Evolutionary conservation across 2,113 vertebrate species (phyloP), one percentile per base, ranked within the genome.

Genomic region (Anser brachyrhynchus): DNA sequence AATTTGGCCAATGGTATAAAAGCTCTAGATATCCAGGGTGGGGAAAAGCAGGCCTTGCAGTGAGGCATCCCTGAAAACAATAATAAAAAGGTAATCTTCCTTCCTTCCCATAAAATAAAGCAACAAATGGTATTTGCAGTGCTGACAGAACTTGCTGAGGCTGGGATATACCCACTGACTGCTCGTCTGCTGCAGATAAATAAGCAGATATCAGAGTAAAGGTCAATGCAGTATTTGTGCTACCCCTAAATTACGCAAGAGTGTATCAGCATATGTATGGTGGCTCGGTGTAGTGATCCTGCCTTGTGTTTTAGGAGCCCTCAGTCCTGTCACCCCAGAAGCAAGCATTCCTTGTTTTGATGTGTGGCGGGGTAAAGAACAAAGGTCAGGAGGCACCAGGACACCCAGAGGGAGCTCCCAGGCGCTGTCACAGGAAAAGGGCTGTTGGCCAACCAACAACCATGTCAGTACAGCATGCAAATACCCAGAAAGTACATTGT

Each of bases 121-220:
- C 29, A 97, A 76, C 37, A 66, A 89, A 91, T 65, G 16, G 70
- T 84, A 67, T 97, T 73, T 89, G 66, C 86, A 44, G 52, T 87
- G 83, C 77, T 96, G 91, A 89, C 70, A 96, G 82, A 95, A 88
- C 41, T 49, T 75, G 46, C 92, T 3, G 16, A 95, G 87, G 76
- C 64, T 87, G 64, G 89, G 82, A 19, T 93, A 84, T 35, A 94
- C 92, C 85, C 91, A 70, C 74, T 39, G 88, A 58, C 80, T 96
- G 76, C 90, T 95, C 96, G 81, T 64, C 89, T 83, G 94, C 57
- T 33, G 37, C 64, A 93, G 87, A 95, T 95, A 95, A 94, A 95
- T 59, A 89, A 90, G 90, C 64, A 93, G 89, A 85, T 95, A 93
- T 67, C 73, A 83, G 91, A 80, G 71, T 87, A 97, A 97, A 97